Conservation (phyloP, 2,888 invertebrate species). For the Diarsia dahlii region DNA sequence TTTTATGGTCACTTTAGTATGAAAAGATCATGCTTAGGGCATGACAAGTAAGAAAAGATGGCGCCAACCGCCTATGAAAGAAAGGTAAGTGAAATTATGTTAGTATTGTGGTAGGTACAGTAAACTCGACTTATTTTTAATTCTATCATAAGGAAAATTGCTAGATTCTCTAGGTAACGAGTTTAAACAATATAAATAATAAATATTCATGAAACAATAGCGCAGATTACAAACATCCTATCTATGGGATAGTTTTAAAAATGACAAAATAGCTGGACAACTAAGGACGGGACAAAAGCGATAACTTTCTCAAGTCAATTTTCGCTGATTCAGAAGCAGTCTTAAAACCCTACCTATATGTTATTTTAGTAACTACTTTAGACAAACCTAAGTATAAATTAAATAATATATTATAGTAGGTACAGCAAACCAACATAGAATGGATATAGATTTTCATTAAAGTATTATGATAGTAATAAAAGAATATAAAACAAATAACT, state of each 20-base stretch:
- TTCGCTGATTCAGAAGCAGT: not conserved
- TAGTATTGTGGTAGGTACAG: not conserved
- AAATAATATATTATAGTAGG: not conserved
- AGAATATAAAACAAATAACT: not conserved
- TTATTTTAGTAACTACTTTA: not conserved
- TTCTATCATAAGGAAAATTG: not conserved
- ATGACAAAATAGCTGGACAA: too few species aligned
- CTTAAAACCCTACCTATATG: not conserved
- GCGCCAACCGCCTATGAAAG: not conserved
- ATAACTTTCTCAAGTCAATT: not conserved
- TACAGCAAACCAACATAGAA: not conserved
- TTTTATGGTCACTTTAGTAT: conserved; percentile 54
- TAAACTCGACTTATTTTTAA: not conserved
- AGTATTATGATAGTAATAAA: not conserved
- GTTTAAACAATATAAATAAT: not conserved
- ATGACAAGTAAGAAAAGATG: conserved; percentile 29
- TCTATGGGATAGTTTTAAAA: too few species aligned
- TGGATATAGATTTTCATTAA: not conserved
- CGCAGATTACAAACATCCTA: too few species aligned
- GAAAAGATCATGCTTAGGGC: conserved; percentile 41
- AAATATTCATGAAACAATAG: not conserved
- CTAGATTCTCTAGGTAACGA: conserved; percentile 17
- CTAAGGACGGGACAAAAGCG: too few species aligned
- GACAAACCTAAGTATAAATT: not conserved
- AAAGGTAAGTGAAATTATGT: conserved; percentile 11